These are phyloP conservation scores for Protaetia brevitarsis DNA, from an alignment of 1,140 invertebrate species.

Conservation along the genomic window DNA sequence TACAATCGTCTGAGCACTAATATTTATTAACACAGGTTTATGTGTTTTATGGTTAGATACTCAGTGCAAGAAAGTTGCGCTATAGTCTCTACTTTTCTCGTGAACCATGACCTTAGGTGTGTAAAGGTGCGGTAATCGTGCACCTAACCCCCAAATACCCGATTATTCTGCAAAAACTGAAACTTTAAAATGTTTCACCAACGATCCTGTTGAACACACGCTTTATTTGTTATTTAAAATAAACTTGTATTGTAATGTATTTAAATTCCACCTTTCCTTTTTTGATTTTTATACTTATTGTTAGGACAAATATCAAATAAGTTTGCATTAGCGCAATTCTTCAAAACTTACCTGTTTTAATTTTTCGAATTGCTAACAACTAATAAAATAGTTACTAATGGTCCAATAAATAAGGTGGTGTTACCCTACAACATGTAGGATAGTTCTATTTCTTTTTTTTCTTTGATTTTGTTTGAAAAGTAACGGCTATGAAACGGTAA, in stretches of 20 bases:
- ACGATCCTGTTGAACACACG: not conserved
- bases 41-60: not conserved
- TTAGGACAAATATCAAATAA: no score
- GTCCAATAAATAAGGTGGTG: no score
- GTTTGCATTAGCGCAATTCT: no score
- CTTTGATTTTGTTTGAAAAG: no score
- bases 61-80: constrained; percentile 6
- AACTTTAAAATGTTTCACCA: not conserved
- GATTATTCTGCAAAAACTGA: not conserved
- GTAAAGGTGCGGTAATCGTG: constrained; percentile 17
- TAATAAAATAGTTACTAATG: no score
- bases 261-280: no score
- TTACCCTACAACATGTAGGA: no score
- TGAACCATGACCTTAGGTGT: constrained; percentile 17
- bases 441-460: no score
- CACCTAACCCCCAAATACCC: constrained; percentile 16
- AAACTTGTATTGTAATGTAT: not conserved
- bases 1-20: not conserved
- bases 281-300: no score
- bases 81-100: constrained; percentile 15
- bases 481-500: no score
- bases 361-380: no score
- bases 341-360: no score
- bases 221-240: not conserved
- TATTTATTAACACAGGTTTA: constrained; percentile 5